Evolutionary conservation across 1,140 invertebrate genomes (phyloP).

Genomic region (Bombus superbus): DNA sequence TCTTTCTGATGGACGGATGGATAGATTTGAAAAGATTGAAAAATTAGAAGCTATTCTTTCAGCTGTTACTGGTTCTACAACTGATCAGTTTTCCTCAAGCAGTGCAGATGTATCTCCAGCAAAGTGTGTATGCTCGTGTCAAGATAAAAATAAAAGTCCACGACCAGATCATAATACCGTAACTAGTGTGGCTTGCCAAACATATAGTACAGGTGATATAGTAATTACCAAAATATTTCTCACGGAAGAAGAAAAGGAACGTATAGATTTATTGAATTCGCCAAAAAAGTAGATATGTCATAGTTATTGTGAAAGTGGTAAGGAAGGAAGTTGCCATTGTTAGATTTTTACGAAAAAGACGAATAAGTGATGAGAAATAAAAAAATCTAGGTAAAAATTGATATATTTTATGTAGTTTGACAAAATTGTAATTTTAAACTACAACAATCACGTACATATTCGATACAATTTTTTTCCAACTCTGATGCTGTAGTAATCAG

Average conservation of each 20-base stretch:
- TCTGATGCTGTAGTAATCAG: constrained; percentile 60
- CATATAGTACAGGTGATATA: constrained; percentile 95
- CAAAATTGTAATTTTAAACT: constrained; percentile 48
- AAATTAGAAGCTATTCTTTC: constrained; percentile 92
- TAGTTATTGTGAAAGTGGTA: constrained; percentile 59
- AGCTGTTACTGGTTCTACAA: constrained; percentile 86
- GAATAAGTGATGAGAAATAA: constrained; percentile 25
- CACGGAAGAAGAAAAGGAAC: constrained; percentile 85
- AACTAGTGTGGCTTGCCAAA: constrained; percentile 87
- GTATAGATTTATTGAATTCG: constrained; percentile 77
- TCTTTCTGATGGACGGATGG: constrained; percentile 91
- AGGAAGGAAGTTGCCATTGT: constrained; percentile 65
- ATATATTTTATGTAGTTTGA: constrained; percentile 60
- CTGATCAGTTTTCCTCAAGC: constrained; percentile 76
- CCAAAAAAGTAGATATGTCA: constrained; percentile 73
- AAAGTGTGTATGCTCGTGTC: constrained; percentile 84
- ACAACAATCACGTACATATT: neutral
- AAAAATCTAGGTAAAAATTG: constrained; percentile 51
- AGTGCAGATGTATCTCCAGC: constrained; percentile 67
- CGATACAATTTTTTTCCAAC: constrained; percentile 42
- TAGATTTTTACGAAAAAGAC: constrained; percentile 57
- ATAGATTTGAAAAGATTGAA: constrained; percentile 93
- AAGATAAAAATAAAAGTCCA: constrained; percentile 70
- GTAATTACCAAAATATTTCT: constrained; percentile 95
- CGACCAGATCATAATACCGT: constrained; percentile 53